Evolutionary conservation across 2,888 invertebrate genomes (phyloP), one percentile per base, ranked within the genome.

Genomic region (Podotricha telesiphe): DNA sequence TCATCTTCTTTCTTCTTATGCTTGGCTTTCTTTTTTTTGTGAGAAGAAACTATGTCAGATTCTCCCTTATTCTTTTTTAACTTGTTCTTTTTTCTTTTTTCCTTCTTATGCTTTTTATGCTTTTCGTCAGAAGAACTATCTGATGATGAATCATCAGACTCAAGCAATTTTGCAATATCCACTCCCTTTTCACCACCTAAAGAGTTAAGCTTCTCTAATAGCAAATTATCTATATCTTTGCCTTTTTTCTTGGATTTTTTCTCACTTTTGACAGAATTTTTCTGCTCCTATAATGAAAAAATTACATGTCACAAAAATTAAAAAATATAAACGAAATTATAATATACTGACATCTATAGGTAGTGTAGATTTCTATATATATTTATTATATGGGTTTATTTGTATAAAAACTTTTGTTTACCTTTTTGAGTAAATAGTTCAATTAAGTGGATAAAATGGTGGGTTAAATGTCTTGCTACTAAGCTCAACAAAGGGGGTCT

Each of bases 121-220:
- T 82, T 75, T 50, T 77, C 77, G 70, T 81, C 82, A 53, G 81
- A 77, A 6, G 85, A 86, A 48, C 69, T 73, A 48, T 84, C 83
- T 63, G 85, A 83, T 17, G 83, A 84, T 4, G 86, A 86, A 22
- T 78, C 78, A 72, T 86, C 87, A 56, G 88, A 87, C 42, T 85
- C 86, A 1, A 93, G 79, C 69, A 93, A 81, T 68, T 86, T 83
- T 56, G 85, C 86, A 69, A 93, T 74, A 76, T 91, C 82, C 53
- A 91, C 76, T 58, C 81, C 79, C 70, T 88, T 88, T 34, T 86
- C 81, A 51, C 86, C 94, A 72, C 93, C 93, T 81, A 96, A 86
- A 73, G 95, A 94, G 81, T 94, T 95, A 70, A 95, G 94, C 81
- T 96, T 96, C 73, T 94, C 94, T 75, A 96, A 95, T 65, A 97